A percentile compares a stretch with the other conserved stretches of the same genome.
phyloP scores from a whole-genome alignment of 1,140 invertebrate genomes.

The Drosophila nigromelanica region DNA sequence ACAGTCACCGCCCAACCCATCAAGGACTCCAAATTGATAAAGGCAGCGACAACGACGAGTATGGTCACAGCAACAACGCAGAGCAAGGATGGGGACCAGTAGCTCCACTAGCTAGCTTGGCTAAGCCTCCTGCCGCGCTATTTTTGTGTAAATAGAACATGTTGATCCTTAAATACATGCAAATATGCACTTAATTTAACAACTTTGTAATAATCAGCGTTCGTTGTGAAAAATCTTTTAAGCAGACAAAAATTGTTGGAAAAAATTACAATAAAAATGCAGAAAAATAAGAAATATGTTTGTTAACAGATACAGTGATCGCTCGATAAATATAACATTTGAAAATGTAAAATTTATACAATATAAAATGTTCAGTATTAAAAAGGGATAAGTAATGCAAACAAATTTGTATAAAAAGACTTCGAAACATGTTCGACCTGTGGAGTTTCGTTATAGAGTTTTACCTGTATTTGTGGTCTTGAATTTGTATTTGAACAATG shows the following conservation, averaged over 20 bases:
- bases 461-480: background rate
- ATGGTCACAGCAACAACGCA: background rate
- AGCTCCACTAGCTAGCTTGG: background rate
- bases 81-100: constrained; percentile 12
- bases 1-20: constrained; percentile 15
- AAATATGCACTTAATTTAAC: background rate
- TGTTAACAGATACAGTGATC: too few relatives aligned
- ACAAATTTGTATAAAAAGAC: background rate
- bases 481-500: background rate
- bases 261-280: too few relatives aligned
- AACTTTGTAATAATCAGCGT: background rate
- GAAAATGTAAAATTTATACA: too few relatives aligned
- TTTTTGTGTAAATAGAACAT: constrained; percentile 32
- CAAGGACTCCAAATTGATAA: constrained; percentile 46
- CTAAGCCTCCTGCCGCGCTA: background rate
- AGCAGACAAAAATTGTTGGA: background rate
- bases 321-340: too few relatives aligned
- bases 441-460: background rate
- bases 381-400: too few relatives aligned
- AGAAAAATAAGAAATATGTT: too few relatives aligned
- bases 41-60: constrained; percentile 21
- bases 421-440: background rate
- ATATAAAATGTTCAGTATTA: too few relatives aligned
- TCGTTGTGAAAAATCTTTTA: background rate
- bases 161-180: constrained; percentile 22